phyloP scores from a whole-genome alignment of 1,140 invertebrate genomes.

The Orchesella cincta region DNA sequence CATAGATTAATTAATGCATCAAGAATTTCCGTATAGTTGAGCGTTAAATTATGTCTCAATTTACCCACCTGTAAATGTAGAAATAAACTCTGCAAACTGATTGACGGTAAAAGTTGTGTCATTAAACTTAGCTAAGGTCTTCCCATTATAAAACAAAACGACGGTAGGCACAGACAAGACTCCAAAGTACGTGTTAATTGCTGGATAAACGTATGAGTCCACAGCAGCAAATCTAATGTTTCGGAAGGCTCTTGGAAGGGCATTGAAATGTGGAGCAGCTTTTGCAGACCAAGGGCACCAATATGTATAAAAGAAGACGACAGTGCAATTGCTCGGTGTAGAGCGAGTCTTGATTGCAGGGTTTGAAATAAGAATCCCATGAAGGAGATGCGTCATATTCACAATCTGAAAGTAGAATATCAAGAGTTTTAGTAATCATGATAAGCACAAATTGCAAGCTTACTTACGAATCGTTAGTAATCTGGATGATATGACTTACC shows the following conservation, averaged over 20 bases:
- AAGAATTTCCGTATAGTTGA: not conserved
- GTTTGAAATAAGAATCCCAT: slow-evolving; percentile 60
- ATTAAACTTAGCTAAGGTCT: slow-evolving; percentile 83
- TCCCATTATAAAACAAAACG: slow-evolving; percentile 89
- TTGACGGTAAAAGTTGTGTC: slow-evolving; percentile 77
- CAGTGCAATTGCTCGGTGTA: slow-evolving; percentile 69
- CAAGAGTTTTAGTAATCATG: not conserved
- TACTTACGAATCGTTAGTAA: not conserved
- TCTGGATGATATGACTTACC: not conserved
- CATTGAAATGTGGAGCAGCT: slow-evolving; percentile 87
- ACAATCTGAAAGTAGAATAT: slow-evolving; percentile 51
- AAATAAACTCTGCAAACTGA: slow-evolving; percentile 78
- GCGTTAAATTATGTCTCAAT: not conserved
- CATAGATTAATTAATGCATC: not conserved
- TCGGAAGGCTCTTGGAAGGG: slow-evolving; percentile 79
- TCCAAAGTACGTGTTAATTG: slow-evolving; percentile 85
- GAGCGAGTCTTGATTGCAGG: slow-evolving; percentile 59
- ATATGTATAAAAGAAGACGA: slow-evolving; percentile 85
- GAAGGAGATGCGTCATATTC: slow-evolving; percentile 61
- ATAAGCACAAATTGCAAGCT: not conserved
- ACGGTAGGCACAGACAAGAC: slow-evolving; percentile 91
- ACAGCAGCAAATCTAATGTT: slow-evolving; percentile 84
- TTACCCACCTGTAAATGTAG: slow-evolving; percentile 68
- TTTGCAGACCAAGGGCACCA: slow-evolving; percentile 87
- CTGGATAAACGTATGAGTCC: slow-evolving; percentile 76